Evolutionary conservation across 2,888 invertebrate genomes (phyloP).

Genomic region (Tiliacea aurago): DNA sequence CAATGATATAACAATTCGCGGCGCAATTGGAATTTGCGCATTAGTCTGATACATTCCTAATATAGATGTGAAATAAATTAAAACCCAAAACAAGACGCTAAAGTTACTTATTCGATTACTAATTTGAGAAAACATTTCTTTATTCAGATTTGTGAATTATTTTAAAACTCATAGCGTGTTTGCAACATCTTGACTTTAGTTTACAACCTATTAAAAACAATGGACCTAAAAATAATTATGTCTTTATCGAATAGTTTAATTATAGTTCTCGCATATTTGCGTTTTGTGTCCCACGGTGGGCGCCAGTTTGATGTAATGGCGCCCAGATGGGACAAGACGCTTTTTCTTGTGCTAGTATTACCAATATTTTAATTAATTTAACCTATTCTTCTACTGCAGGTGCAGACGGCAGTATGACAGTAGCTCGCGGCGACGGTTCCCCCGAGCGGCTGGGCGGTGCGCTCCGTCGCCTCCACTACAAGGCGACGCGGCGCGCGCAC

Average conservation of each 20-base stretch:
- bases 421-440: conserved; percentile 86
- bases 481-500: conserved; percentile 90
- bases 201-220: not conserved
- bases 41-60: not conserved
- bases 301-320: conserved; percentile 7
- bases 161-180: not conserved
- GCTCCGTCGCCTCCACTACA: conserved; percentile 92
- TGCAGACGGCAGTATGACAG: conserved; percentile 88
- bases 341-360: not conserved
- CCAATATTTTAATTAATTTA: not conserved
- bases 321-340: not conserved
- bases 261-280: not conserved
- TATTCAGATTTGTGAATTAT: not conserved
- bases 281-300: not conserved
- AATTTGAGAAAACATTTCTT: not conserved
- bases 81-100: not conserved
- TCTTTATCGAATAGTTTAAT: not conserved
- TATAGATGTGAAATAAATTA: not conserved
- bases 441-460: conserved; percentile 90
- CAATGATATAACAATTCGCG: not conserved
- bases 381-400: conserved; percentile 68
- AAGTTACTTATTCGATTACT: not conserved
- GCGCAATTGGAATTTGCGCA: conserved; percentile 1
- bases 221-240: not conserved
- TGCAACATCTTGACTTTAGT: not conserved